These are phyloP conservation scores for Anthophora plumipes DNA, from an alignment of 2,888 invertebrate species.

Conservation along the genomic window DNA sequence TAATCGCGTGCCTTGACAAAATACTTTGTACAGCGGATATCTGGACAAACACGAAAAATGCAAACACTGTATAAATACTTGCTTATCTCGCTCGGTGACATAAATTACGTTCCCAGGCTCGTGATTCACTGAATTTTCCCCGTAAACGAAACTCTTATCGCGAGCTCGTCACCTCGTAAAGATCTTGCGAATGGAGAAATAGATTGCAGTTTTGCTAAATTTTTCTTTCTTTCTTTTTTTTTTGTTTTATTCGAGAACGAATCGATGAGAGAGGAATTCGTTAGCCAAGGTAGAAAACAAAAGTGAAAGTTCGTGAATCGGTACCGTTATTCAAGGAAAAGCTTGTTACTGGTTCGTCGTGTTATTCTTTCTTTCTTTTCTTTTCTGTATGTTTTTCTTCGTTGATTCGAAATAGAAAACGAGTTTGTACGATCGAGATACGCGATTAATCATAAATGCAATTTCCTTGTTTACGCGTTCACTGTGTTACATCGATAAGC, in stretches of 20 bases:
- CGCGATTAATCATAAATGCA: neutral
- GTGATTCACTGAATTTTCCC: constrained; percentile 16
- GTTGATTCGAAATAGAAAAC: neutral
- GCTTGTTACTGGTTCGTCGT: neutral
- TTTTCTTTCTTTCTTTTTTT: neutral
- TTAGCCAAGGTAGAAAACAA: neutral
- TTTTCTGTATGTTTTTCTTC: neutral
- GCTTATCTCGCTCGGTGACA: constrained; percentile 23
- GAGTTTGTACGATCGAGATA: neutral
- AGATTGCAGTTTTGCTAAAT: too few relatives aligned
- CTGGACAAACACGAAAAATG: neutral
- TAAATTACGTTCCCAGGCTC: constrained; percentile 22
- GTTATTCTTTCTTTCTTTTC: too few relatives aligned
- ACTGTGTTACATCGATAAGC: neutral
- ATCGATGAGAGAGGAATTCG: neutral
- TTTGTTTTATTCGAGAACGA: neutral
- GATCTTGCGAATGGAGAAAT: neutral
- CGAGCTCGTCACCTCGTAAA: neutral
- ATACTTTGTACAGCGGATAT: neutral
- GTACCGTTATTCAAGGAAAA: neutral
- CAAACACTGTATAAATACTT: constrained; percentile 19
- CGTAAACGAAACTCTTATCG: constrained; percentile 33
- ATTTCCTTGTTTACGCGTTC: neutral
- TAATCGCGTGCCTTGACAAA: neutral
- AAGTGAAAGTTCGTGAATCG: constrained; percentile 13